A percentile compares a stretch with the other conserved stretches of the same genome.
Conservation (phyloP, 2,888 invertebrate genomes). For the Mythimna lalbum region DNA sequence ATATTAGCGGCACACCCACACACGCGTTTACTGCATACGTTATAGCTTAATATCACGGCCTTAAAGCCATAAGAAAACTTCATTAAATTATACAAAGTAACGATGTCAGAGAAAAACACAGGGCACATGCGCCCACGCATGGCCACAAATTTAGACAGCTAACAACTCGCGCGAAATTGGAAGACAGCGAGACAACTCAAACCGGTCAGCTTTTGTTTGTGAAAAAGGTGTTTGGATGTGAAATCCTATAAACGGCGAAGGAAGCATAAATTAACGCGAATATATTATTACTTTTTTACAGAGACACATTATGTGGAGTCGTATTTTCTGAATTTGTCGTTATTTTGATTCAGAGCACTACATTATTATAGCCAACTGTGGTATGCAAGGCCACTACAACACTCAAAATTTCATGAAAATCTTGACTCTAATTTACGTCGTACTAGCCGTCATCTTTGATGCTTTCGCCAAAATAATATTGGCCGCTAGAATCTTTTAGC, state of each 20-base stretch:
- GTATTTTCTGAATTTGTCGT: conserved; percentile 52
- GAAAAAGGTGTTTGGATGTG: conserved; percentile 41
- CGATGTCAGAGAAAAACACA: conserved; percentile 70
- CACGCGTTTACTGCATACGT: conserved; percentile 73
- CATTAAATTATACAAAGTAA: conserved; percentile 74
- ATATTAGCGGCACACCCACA: conserved; percentile 77
- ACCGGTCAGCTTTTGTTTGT: conserved; percentile 50
- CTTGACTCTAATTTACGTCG: conserved; percentile 51
- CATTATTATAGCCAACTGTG: conserved; percentile 56
- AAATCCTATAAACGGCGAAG: conserved; percentile 48
- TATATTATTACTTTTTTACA: conserved; percentile 29
- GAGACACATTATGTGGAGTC: conserved; percentile 31
- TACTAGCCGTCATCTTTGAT: conserved; percentile 49
- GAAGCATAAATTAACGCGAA: conserved; percentile 48
- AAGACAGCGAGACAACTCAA: conserved; percentile 38
- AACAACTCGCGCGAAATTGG: conserved; percentile 44
- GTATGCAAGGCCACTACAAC: conserved; percentile 56
- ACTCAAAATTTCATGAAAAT: conserved; percentile 50
- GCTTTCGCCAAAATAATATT: conserved; percentile 56
- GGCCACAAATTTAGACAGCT: conserved; percentile 56
- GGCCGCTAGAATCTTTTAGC: conserved; percentile 3
- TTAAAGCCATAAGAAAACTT: conserved; percentile 69
- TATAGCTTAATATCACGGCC: conserved; percentile 71
- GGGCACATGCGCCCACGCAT: conserved; percentile 58
- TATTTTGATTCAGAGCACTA: conserved; percentile 39